Conservation (phyloP, 2,888 invertebrate species). For the Drosophila neotestacea region DNA sequence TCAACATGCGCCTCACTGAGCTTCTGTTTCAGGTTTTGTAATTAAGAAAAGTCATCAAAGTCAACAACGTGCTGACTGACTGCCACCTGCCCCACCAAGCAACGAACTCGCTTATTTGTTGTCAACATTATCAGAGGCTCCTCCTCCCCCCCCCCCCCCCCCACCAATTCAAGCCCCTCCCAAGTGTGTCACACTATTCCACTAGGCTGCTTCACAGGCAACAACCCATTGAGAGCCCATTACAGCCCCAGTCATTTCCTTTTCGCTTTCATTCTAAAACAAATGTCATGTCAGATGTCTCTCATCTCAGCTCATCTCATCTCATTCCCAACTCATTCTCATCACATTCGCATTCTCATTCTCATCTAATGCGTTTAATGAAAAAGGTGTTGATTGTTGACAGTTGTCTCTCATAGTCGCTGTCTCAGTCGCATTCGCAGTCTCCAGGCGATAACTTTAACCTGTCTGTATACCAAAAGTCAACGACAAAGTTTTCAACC, state of each 20-base stretch:
- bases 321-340: constrained; percentile 13
- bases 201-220: constrained; percentile 34
- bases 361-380: constrained; percentile 77
- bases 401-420: constrained; percentile 50
- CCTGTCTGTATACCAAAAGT: constrained; percentile 41
- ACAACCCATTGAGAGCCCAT: constrained; percentile 51
- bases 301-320: constrained; percentile 29
- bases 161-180: not conserved
- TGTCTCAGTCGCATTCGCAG: constrained; percentile 11
- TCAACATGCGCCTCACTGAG: constrained; percentile 58
- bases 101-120: constrained; percentile 51
- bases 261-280: constrained; percentile 76
- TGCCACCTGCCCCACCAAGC: constrained; percentile 25
- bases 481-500: constrained; percentile 52
- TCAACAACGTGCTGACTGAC: constrained; percentile 69
- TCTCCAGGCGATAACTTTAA: constrained; percentile 48
- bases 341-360: constrained; percentile 26
- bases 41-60: constrained; percentile 81
- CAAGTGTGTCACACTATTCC: constrained; percentile 44
- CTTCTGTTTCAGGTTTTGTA: constrained; percentile 72
- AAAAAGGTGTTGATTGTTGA: constrained; percentile 82
- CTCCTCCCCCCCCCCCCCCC: not conserved
- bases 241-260: constrained; percentile 68
- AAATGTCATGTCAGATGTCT: constrained; percentile 68
- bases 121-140: constrained; percentile 58